phyloP scores from a whole-genome alignment of 92 coral and sea anemone species.

The Actinostola sp. region DNA sequence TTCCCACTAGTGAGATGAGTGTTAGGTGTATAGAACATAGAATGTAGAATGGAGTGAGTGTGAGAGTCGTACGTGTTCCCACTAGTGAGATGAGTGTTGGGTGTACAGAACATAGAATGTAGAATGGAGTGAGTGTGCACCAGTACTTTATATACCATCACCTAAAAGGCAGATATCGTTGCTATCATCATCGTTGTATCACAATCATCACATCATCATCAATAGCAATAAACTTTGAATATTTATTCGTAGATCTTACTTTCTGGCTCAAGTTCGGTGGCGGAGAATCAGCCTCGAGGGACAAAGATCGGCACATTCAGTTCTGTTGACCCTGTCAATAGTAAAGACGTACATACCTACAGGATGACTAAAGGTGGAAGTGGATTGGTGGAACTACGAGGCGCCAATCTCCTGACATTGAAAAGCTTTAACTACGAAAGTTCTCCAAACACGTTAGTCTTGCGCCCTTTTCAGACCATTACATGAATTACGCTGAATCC shows the following conservation, averaged over 20 bases:
- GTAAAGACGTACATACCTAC: constrained; percentile 80
- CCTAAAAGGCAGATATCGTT: too few species aligned
- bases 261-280: constrained; percentile 73
- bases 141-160: too few species aligned
- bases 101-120: too few species aligned
- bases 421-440: constrained; percentile 77
- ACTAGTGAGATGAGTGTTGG: too few species aligned
- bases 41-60: too few species aligned
- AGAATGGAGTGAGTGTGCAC: too few species aligned
- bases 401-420: constrained; percentile 67
- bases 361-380: constrained; percentile 66
- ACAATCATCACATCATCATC: too few species aligned
- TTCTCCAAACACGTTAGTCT: constrained; percentile 67
- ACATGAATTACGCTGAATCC: constrained; percentile 1
- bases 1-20: too few species aligned
- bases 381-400: constrained; percentile 80
- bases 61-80: too few species aligned
- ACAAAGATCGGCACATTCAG: constrained; percentile 72
- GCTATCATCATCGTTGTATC: too few species aligned
- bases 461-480: background rate
- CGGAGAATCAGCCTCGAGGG: constrained; percentile 84
- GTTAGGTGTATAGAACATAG: too few species aligned
- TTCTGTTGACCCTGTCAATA: constrained; percentile 80
- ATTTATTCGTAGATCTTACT: constrained; percentile 64
- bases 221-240: too few species aligned